Evolutionary conservation across 2,888 invertebrate species (phyloP), one percentile per base, ranked within the genome.

Genomic region (Acrobasis consociella): DNA sequence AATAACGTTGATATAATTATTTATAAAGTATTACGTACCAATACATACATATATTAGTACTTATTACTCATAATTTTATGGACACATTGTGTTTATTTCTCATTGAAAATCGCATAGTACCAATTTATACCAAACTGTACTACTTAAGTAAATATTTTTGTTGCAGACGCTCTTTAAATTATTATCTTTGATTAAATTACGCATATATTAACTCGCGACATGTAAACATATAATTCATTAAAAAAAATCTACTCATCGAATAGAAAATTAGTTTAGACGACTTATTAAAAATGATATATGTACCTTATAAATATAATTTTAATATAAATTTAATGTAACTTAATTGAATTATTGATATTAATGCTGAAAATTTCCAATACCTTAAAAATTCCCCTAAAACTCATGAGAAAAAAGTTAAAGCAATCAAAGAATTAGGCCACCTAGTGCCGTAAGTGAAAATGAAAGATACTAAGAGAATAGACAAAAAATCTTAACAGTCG

Each of bases 391-490:
- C 1, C 46, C 1, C 13, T 1, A 13, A 46, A 13, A 13, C 46
- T 46, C 46, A 46, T 3, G 7, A 22, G 22, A 22, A 22, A 42
- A 42, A 56, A 42, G 2, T 17, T 16, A 15, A 39, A 39, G 16
- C 39, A 39, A 10, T 42, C 10, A 42, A 56, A 56, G 55, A 37
- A 56, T 17, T 42, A 42, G 56, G 42, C 42, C 56, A 38, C 8
- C 16, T 42, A 56, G 17, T 56, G 17, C 15, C 5, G 15, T 11
- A 38, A 56, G 22, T 56, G 22, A 7, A 16, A 56, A 39, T 42
- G 2, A 1, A 13, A 11, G 42, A 42, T 42, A 11, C 11, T 11
- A 42, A 42, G 16, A 51, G 51, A 51, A 38, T 51, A 60, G 17
- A 13, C 51, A 17, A 51, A 16, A 38, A 51, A 13, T 39, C 22